A percentile compares a stretch with the other conserved stretches of the same genome.
Conservation (phyloP, 2,797 vertebrate genomes). For the Masticophis lateralis region DNA sequence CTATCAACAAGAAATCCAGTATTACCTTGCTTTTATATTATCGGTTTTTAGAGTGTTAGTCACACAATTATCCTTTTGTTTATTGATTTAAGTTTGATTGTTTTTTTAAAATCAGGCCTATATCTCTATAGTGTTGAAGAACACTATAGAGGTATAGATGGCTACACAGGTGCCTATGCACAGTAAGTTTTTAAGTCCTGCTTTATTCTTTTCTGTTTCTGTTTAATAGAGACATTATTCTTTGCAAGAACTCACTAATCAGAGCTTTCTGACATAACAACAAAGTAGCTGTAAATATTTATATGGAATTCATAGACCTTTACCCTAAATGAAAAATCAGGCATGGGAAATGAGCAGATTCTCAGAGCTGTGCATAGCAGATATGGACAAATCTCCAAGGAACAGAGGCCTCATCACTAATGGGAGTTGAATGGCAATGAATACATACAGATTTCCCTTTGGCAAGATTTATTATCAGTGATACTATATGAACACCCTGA, state of each 20-base stretch:
- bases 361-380: conserved; percentile 60
- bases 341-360: conserved; percentile 69
- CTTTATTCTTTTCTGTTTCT: conserved; percentile 20
- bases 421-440: conserved; percentile 9
- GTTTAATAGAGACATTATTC: conserved; percentile 7
- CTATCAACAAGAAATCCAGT: neutral
- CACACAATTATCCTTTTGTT: neutral
- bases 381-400: conserved; percentile 59
- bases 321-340: conserved; percentile 64
- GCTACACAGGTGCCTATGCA: neutral
- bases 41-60: neutral
- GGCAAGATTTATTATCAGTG: neutral
- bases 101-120: neutral
- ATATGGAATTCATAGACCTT: conserved; percentile 71
- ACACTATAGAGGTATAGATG: neutral
- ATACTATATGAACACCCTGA: neutral
- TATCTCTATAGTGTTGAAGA: neutral
- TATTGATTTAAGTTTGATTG: neutral
- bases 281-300: conserved; percentile 67
- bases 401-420: conserved; percentile 11
- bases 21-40: neutral
- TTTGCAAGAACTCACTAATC: conserved; percentile 30
- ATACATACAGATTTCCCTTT: neutral
- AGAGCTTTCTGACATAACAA: conserved; percentile 17
- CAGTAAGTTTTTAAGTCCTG: neutral